Evolutionary conservation across 2,888 invertebrate species (phyloP).

Genomic region (Choristoneura rosaceana): DNA sequence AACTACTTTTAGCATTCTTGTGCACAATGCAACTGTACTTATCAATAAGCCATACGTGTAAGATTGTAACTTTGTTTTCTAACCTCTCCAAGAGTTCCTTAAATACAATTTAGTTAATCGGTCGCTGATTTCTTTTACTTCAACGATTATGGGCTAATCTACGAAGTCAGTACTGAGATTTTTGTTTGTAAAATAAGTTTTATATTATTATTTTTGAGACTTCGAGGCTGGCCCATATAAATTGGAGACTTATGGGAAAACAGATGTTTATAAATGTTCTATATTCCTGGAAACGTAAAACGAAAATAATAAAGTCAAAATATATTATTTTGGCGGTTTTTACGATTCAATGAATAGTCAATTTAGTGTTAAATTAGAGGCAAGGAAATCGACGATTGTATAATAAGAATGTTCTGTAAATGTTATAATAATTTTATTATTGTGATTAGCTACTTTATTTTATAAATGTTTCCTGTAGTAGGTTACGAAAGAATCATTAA

Average conservation of each 20-base stretch:
- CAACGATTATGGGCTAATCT: neutral
- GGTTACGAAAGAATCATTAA: slow-evolving; percentile 78
- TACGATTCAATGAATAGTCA: slow-evolving; percentile 38
- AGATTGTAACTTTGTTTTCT: slow-evolving; percentile 4
- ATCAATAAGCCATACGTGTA: neutral
- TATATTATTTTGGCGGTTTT: slow-evolving; percentile 39
- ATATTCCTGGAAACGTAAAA: slow-evolving; percentile 14
- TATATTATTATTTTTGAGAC: neutral
- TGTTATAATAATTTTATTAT: slow-evolving; percentile 80
- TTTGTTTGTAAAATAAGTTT: slow-evolving; percentile 12
- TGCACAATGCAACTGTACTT: slow-evolving; percentile 17
- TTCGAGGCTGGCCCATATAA: neutral
- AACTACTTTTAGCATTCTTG: neutral
- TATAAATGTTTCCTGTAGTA: slow-evolving; percentile 82
- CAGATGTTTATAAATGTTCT: slow-evolving; percentile 15
- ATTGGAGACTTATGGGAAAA: slow-evolving; percentile 1
- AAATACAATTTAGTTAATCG: slow-evolving; percentile 7
- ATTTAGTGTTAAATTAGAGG: slow-evolving; percentile 52
- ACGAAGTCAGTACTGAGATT: slow-evolving; percentile 7
- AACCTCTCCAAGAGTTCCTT: neutral
- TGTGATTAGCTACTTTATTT: slow-evolving; percentile 81
- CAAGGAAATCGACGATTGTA: slow-evolving; percentile 60
- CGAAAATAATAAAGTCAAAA: slow-evolving; percentile 25
- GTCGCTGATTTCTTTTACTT: neutral
- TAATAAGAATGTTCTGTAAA: slow-evolving; percentile 69